phyloP scores from a whole-genome alignment of 2,888 invertebrate species.

The Anagyrus pseudococci region DNA sequence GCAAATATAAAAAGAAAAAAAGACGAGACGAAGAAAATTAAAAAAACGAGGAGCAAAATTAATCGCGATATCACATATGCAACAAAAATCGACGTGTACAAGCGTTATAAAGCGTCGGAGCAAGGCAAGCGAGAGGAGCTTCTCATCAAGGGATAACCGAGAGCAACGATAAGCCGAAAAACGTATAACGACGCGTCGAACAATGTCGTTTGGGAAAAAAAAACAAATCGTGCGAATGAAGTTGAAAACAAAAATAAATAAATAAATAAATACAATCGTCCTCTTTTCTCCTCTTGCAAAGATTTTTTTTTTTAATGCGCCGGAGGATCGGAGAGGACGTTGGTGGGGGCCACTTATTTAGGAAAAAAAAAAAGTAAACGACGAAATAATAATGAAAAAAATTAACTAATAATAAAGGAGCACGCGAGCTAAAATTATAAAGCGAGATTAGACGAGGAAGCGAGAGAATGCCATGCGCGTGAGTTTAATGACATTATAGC shows the following conservation, averaged over 20 bases:
- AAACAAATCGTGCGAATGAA: conserved; percentile 1
- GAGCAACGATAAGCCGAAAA: background rate
- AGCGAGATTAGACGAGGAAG: background rate
- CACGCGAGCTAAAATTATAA: background rate
- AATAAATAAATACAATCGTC: conserved; percentile 37
- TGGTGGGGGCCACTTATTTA: conserved; percentile 38
- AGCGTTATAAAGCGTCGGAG: too few relatives aligned
- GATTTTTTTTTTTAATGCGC: conserved; percentile 15
- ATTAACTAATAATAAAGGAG: conserved; percentile 6
- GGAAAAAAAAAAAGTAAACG: conserved; percentile 16
- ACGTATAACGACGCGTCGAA: conserved; percentile 28
- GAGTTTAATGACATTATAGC: too few relatives aligned
- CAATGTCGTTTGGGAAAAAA: conserved; percentile 10
- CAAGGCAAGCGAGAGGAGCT: too few relatives aligned
- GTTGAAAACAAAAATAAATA: conserved; percentile 15
- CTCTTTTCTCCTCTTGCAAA: conserved; percentile 32
- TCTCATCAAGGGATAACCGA: too few relatives aligned
- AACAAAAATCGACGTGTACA: conserved; percentile 6
- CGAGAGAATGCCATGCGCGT: too few relatives aligned
- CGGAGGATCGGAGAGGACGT: conserved; percentile 30
- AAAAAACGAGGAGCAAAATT: background rate
- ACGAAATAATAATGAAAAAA: conserved; percentile 17
- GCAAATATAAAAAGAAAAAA: background rate
- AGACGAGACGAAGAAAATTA: background rate
- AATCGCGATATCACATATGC: background rate